A percentile compares a stretch with the other conserved stretches of the same genome.
These are phyloP conservation scores for Hedya salicella DNA, from an alignment of 2,888 invertebrate species.

Conservation along the genomic window DNA sequence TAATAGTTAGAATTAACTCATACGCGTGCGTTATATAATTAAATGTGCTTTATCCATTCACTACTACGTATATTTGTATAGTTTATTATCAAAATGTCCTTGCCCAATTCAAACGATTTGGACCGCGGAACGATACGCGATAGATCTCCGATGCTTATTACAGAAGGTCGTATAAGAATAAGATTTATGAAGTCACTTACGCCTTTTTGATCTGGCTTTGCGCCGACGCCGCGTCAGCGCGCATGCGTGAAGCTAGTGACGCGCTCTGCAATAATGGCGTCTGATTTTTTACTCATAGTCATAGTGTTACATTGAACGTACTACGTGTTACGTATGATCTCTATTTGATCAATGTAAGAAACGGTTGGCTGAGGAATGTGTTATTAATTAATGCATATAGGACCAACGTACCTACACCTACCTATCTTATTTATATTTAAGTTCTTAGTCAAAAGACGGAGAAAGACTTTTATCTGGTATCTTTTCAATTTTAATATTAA, in stretches of 20 bases:
- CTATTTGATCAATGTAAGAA: no score
- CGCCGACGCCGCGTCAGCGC: slow-evolving; percentile 29
- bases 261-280: slow-evolving; percentile 42
- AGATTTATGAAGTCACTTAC: not conserved
- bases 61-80: slow-evolving; percentile 18
- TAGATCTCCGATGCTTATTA: not conserved
- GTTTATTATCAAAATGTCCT: slow-evolving; percentile 20
- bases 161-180: not conserved
- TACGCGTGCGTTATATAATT: slow-evolving; percentile 9
- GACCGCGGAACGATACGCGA: slow-evolving; percentile 1
- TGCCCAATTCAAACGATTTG: slow-evolving; percentile 17
- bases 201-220: not conserved
- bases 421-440: no score
- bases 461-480: no score
- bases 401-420: no score
- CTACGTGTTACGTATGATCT: no score
- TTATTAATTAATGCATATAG: no score
- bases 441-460: no score
- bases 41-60: slow-evolving; percentile 11
- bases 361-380: no score
- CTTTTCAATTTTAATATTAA: no score
- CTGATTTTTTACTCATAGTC: not conserved
- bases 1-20: not conserved
- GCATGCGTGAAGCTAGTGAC: slow-evolving; percentile 30
- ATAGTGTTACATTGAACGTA: no score